Evolutionary conservation across 2,797 vertebrate species (phyloP).

Genomic region (Alexandromys oeconomus): DNA sequence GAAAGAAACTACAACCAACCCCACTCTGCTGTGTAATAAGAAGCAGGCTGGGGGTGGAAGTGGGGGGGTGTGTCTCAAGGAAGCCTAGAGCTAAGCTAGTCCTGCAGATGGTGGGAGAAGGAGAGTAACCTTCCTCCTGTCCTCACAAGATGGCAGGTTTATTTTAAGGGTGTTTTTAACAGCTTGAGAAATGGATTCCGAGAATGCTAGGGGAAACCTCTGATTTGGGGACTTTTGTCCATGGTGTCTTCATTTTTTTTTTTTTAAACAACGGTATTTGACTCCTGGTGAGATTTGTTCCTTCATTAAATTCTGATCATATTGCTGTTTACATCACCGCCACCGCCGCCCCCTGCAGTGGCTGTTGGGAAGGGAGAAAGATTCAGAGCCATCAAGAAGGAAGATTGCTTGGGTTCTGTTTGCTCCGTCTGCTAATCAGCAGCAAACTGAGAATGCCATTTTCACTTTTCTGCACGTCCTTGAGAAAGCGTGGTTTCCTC

Average conservation of each 20-base stretch:
- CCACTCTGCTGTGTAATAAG: conserved; percentile 49
- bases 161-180: conserved; percentile 82
- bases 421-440: conserved; percentile 58
- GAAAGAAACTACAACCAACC: conserved; percentile 60
- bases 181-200: conserved; percentile 77
- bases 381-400: conserved; percentile 52
- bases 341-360: not conserved
- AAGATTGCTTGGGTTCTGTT: conserved; percentile 61
- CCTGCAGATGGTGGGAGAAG: conserved; percentile 76
- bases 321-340: conserved; percentile 26
- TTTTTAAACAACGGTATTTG: conserved; percentile 62
- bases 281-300: conserved; percentile 75
- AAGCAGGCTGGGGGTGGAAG: conserved; percentile 54
- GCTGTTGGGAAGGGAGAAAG: conserved; percentile 53
- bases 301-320: conserved; percentile 67
- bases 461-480: conserved; percentile 31
- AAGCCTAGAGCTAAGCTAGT: conserved; percentile 71
- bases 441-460: conserved; percentile 59
- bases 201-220: conserved; percentile 79
- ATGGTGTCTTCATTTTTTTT: conserved; percentile 32
- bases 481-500: conserved; percentile 59
- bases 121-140: conserved; percentile 78
- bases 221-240: conserved; percentile 71
- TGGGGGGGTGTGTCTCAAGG: conserved; percentile 62
- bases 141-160: conserved; percentile 80